Conservation (phyloP, 2,888 invertebrate species). For the Drosophila gaucha region DNA sequence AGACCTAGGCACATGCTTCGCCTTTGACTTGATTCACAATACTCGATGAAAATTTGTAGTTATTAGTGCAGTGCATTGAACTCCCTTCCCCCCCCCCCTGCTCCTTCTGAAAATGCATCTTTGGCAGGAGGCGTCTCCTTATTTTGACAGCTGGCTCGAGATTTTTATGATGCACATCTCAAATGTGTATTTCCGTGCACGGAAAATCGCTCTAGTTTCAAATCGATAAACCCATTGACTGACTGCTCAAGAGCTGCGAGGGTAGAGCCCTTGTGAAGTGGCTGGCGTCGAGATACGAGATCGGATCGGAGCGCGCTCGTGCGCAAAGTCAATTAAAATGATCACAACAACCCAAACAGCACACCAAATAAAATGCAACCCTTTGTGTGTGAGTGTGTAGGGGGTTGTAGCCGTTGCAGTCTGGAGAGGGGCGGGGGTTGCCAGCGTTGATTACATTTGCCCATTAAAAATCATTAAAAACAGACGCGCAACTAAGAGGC, state of each 20-base stretch:
- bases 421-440: too few species aligned
- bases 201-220: constrained; percentile 30
- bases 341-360: constrained; percentile 69
- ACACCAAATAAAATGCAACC: constrained; percentile 42
- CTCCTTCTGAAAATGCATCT: constrained; percentile 17
- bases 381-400: constrained; percentile 37
- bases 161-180: constrained; percentile 52
- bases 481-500: constrained; percentile 39
- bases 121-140: constrained; percentile 59
- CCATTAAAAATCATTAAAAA: constrained; percentile 75
- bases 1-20: constrained; percentile 18
- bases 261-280: constrained; percentile 39
- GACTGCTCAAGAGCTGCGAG: constrained; percentile 6
- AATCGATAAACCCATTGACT: constrained; percentile 38
- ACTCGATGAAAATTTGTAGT: constrained; percentile 22
- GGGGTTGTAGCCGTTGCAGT: constrained; percentile 18
- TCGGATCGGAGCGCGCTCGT: constrained; percentile 64
- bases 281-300: constrained; percentile 38
- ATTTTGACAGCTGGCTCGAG: constrained; percentile 69
- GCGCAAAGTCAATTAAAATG: constrained; percentile 80
- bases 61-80: constrained; percentile 60
- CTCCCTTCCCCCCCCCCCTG: constrained; percentile 18
- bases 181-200: constrained; percentile 57
- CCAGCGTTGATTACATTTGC: constrained; percentile 73
- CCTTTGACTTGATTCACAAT: constrained; percentile 33